Base-by-base conservation (phyloP, 1,140 invertebrate species). In the Drosophila nebulosa region DNA sequence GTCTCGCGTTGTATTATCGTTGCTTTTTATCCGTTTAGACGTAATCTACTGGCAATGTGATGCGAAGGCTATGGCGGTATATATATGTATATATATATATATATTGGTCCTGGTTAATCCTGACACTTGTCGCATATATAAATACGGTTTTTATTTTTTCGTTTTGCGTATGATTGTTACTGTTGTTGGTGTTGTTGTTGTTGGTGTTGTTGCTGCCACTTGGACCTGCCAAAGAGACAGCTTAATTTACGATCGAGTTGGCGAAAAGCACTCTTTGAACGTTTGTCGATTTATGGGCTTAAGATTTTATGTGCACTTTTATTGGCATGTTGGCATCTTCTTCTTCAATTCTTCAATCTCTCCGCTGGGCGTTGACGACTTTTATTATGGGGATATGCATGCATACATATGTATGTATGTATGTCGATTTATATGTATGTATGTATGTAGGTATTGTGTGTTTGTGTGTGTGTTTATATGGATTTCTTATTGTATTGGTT, bases 1-100 rank as follows among this genome's bases (percentile, higher is more conserved):
- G 56, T 79, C 81, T 65, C 62, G 69, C 39, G 68, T 76, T 42
- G 42, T 85, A 85, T 79, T 79, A 69, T 79, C 81, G 74, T 68
- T 67, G 56, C 62, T 39, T 74, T 21, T 64, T 35, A 27, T 53
- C 21, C 39, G 35, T 57, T 32, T 18, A n/a, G 21, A 32, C 21
- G 16, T 56, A 68, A 58, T 73, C 62, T 50, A 35, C 18, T 22
- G 62, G 50, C 53, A 18, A 21, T 16, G 60, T 32, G 52, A n/a
- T n/a, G n/a, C 22, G 51, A 56, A 74, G 32, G 58, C 32, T 60
- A 62, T 46, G 55, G 51, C 52, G 32, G n/a, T 56, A 7, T n/a
- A n/a, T n/a, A n/a, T n/a, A n/a, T n/a, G n/a, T n/a, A n/a, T n/a
- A n/a, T n/a, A n/a, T n/a, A n/a, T n/a, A n/a, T n/a, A n/a, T n/a